Conservation (phyloP, 2,113 vertebrate species). For the Microtus ochrogaster region DNA sequence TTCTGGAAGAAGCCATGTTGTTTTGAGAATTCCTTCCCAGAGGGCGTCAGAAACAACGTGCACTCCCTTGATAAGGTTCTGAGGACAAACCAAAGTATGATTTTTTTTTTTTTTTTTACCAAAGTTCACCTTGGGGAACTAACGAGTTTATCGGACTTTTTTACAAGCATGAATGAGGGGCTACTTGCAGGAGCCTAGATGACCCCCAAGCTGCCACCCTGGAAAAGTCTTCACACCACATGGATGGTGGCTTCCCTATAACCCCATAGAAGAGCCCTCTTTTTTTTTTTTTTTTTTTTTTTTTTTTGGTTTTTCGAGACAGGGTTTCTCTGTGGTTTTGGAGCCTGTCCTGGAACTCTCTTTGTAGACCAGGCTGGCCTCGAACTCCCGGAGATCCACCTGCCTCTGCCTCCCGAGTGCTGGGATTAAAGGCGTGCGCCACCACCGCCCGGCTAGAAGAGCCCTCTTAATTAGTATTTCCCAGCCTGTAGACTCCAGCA, state of each 20-base stretch:
- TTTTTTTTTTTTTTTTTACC: neutral
- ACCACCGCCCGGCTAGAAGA: too few relatives aligned
- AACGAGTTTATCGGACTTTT: neutral
- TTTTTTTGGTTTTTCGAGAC: too few relatives aligned
- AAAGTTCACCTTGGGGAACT: neutral
- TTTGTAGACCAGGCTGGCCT: too few relatives aligned
- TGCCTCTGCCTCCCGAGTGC: too few relatives aligned
- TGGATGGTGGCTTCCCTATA: neutral
- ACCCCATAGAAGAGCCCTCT: neutral
- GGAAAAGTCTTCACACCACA: neutral
- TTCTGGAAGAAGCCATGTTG: neutral
- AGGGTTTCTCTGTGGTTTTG: too few relatives aligned
- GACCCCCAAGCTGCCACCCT: neutral
- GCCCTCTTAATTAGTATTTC: neutral
- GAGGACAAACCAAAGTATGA: neutral
- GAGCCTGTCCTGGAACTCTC: too few relatives aligned
- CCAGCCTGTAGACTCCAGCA: neutral
- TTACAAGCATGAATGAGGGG: neutral
- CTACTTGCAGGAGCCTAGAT: neutral
- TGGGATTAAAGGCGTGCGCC: too few relatives aligned
- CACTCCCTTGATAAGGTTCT: neutral
- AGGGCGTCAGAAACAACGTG: neutral
- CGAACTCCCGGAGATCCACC: too few relatives aligned
- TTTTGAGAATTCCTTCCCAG: neutral
- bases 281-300: too few relatives aligned